Conservation (phyloP, 2,888 invertebrate genomes). For the Odontocerum albicorne region DNA sequence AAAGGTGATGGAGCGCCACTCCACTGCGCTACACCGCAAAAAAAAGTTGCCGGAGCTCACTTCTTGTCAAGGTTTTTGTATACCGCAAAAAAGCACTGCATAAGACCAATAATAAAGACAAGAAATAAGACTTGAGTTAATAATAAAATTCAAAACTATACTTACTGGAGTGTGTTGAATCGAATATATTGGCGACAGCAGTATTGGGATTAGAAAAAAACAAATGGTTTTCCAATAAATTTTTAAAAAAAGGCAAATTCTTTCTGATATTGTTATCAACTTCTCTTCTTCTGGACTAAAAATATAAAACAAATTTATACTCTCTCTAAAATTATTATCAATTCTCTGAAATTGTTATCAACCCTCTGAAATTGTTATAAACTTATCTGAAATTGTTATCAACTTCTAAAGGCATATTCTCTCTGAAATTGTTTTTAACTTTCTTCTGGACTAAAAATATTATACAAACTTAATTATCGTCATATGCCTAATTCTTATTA, state of each 20-base stretch:
- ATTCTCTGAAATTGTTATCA: neutral
- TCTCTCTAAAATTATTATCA: neutral
- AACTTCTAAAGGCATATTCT: too few species aligned
- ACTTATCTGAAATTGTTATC: too few species aligned
- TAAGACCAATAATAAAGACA: neutral
- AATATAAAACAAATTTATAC: neutral
- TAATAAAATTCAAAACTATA: neutral
- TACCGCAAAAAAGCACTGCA: neutral
- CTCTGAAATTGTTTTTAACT: too few species aligned
- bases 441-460: too few species aligned
- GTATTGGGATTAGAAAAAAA: conserved; percentile 5
- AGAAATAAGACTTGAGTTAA: neutral
- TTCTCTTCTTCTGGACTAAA: neutral
- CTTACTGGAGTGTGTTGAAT: conserved; percentile 8
- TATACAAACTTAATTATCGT: too few species aligned
- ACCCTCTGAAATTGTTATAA: too few species aligned
- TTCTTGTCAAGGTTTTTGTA: too few species aligned
- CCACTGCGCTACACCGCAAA: too few species aligned
- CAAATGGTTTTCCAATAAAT: conserved; percentile 18
- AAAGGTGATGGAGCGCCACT: too few species aligned
- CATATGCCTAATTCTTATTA: too few species aligned
- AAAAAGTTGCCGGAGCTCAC: too few species aligned
- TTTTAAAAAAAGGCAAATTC: conserved; percentile 7
- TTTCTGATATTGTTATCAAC: neutral
- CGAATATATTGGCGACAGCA: conserved; percentile 9